Conservation (phyloP, 2,113 vertebrate species). For the Silurus asotus region DNA sequence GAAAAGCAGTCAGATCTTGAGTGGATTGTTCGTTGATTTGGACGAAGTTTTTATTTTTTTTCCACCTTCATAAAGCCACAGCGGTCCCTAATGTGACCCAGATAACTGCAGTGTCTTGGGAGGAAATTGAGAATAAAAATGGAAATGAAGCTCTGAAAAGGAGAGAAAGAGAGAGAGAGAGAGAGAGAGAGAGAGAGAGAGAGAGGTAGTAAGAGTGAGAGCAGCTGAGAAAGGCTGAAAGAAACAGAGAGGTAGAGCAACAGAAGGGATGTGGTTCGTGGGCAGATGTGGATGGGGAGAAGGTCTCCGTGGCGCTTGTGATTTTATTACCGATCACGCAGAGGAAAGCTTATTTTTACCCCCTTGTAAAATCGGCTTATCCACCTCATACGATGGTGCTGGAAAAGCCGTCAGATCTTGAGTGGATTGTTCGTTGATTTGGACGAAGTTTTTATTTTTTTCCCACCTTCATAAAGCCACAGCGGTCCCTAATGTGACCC, state of each 20-base stretch:
- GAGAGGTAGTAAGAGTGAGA: conserved; percentile 33
- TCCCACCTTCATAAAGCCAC: conserved; percentile 58
- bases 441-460: conserved; percentile 56
- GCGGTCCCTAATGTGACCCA: conserved; percentile 78
- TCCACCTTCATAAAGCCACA: conserved; percentile 59
- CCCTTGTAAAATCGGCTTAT: background rate
- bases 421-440: conserved; percentile 70
- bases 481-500: conserved; percentile 77
- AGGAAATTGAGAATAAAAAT: conserved; percentile 81
- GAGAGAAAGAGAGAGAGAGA: conserved; percentile 42
- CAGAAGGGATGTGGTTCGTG: conserved; percentile 56
- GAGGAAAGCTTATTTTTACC: conserved; percentile 57
- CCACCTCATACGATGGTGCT: conserved; percentile 57
- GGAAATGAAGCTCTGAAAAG: conserved; percentile 75
- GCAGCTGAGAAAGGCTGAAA: background rate
- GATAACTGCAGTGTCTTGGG: conserved; percentile 78
- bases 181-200: background rate
- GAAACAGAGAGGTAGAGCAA: conserved; percentile 26
- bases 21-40: conserved; percentile 69
- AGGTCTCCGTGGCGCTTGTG: conserved; percentile 69
- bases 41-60: conserved; percentile 54
- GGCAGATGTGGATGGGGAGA: conserved; percentile 37
- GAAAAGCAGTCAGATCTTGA: conserved; percentile 67
- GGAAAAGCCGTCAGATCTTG: conserved; percentile 67
- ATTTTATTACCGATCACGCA: conserved; percentile 74